phyloP scores from a whole-genome alignment of 1,140 invertebrate species.

The Procambarus clarkii region DNA sequence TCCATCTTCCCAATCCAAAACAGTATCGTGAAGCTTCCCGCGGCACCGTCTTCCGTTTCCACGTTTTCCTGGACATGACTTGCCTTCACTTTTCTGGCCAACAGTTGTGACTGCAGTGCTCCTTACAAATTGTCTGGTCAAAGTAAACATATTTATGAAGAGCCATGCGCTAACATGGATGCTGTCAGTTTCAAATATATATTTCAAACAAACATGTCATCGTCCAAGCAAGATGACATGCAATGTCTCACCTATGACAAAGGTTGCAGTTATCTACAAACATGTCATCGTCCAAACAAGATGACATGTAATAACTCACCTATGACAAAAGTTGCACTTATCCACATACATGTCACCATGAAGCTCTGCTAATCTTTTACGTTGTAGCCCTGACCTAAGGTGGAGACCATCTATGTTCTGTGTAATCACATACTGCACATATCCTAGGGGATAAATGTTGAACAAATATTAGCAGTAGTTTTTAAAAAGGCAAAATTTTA shows the following conservation, averaged over 20 bases:
- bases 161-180: too few species aligned
- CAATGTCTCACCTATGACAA: constrained; percentile 80
- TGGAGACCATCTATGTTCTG: constrained; percentile 99
- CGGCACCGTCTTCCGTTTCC: constrained; percentile 84
- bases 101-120: constrained; percentile 88
- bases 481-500: too few species aligned
- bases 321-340: constrained; percentile 87
- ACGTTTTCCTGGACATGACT: constrained; percentile 82
- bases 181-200: too few species aligned
- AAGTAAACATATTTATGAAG: too few species aligned
- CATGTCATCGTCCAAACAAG: constrained; percentile 79
- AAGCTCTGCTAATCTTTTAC: constrained; percentile 90
- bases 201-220: too few species aligned
- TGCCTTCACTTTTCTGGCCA: constrained; percentile 91
- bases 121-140: constrained; percentile 87
- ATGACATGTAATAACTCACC: constrained; percentile 77
- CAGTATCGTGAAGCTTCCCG: constrained; percentile 92
- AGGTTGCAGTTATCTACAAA: constrained; percentile 95
- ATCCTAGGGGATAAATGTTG: constrained; percentile 76
- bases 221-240: too few species aligned
- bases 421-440: constrained; percentile 92
- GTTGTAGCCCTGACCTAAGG: constrained; percentile 89
- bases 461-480: not conserved
- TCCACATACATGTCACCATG: constrained; percentile 99
- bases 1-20: constrained; percentile 98